These are phyloP conservation scores for Heliornis fulica DNA, from an alignment of 2,113 vertebrate genomes.

Conservation along the genomic window DNA sequence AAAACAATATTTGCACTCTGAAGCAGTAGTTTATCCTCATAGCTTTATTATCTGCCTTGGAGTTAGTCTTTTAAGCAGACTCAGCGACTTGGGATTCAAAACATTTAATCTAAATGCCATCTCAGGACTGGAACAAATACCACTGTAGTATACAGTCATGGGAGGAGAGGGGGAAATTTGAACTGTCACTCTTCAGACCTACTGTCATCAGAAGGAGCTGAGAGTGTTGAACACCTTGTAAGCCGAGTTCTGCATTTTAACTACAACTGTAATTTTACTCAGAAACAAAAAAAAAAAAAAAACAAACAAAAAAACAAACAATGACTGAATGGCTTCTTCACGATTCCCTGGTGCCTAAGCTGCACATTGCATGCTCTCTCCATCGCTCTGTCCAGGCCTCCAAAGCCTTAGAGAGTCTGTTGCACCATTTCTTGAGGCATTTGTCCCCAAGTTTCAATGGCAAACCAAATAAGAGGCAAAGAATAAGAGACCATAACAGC, in stretches of 20 bases:
- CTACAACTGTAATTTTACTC: constrained; percentile 4
- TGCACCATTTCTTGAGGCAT: constrained; percentile 57
- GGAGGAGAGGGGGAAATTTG: neutral
- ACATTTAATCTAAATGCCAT: neutral
- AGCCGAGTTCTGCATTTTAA: neutral
- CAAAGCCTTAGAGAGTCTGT: constrained; percentile 42
- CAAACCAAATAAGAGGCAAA: constrained; percentile 15
- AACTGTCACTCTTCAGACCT: neutral
- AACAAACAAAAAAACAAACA: no score
- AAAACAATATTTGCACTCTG: neutral
- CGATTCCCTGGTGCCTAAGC: constrained; percentile 47
- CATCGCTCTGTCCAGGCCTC: constrained; percentile 34
- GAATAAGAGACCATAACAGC: constrained; percentile 16
- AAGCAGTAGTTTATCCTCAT: neutral
- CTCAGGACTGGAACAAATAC: neutral
- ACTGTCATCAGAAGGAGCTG: neutral
- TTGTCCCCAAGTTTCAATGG: constrained; percentile 47
- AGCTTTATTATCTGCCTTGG: neutral
- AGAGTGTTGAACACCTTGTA: neutral
- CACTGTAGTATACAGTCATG: neutral
- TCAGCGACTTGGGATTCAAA: neutral
- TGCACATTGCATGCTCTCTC: constrained; percentile 33
- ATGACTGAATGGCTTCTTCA: constrained; percentile 27
- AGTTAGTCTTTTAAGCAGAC: neutral
- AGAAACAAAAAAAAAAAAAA: no score